Evolutionary conservation across 1,140 invertebrate genomes (phyloP).

Genomic region (Leptopilina boulardi): DNA sequence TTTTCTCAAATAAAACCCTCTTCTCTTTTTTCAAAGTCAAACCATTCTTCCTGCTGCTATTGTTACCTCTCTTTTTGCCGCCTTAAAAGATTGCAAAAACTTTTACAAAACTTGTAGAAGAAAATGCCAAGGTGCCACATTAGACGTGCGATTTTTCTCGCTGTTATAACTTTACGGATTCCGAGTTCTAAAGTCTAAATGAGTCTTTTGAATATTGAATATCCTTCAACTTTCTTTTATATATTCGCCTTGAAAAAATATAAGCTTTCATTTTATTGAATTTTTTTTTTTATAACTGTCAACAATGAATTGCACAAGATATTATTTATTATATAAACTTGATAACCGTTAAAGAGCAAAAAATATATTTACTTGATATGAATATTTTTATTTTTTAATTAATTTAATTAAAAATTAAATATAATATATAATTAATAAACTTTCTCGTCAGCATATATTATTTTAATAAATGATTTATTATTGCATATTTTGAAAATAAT

Average conservation of each 20-base stretch:
- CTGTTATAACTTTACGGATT: conserved; percentile 12
- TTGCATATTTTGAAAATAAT: no score
- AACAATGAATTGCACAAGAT: neutral
- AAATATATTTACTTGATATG: no score
- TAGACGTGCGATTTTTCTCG: conserved; percentile 8
- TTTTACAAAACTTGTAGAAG: neutral
- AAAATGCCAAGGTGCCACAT: conserved; percentile 8
- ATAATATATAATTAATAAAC: no score
- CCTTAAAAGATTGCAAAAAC: conserved; percentile 23
- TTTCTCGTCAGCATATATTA: no score
- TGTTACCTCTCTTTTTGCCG: conserved; percentile 16
- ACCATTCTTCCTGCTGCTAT: neutral
- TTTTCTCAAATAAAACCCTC: neutral
- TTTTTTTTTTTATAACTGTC: neutral
- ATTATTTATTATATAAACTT: no score
- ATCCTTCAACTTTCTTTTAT: neutral
- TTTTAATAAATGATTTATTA: no score
- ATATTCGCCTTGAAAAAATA: no score
- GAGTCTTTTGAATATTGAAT: conserved; percentile 7
- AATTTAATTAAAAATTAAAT: no score
- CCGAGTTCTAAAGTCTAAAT: conserved; percentile 3
- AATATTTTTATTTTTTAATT: no score
- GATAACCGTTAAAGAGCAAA: no score
- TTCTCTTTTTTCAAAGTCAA: neutral
- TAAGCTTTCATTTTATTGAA: neutral